Percentiles rank a stretch among this genome's conserved stretches.
phyloP scores from a whole-genome alignment of 2,113 vertebrate species.

The Mesembrinibis cayennensis region DNA sequence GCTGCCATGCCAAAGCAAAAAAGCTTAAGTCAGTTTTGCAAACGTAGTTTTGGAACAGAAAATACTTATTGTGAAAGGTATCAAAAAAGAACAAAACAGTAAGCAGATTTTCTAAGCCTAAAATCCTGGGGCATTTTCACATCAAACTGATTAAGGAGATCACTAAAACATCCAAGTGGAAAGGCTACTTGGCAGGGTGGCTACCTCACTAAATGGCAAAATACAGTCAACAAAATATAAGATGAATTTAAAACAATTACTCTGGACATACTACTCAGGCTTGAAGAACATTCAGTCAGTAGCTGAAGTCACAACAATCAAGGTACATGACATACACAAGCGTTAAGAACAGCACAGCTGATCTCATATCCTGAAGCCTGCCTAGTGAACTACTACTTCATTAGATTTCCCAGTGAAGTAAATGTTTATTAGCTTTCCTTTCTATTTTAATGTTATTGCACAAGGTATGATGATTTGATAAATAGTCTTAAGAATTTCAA shows the following conservation, averaged over 20 bases:
- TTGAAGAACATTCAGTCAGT: background rate
- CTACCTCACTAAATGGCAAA: background rate
- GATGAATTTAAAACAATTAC: background rate
- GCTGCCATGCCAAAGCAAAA: background rate
- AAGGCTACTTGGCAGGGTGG: background rate
- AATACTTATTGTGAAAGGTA: background rate
- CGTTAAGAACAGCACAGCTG: background rate
- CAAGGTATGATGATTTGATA: background rate
- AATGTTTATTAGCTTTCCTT: background rate
- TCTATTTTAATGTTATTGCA: background rate
- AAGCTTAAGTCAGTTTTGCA: background rate
- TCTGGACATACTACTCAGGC: background rate
- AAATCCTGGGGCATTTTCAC: background rate
- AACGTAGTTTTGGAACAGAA: background rate
- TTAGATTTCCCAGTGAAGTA: background rate
- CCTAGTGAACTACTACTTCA: background rate
- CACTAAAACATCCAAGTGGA: background rate
- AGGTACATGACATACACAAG: background rate
- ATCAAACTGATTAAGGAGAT: background rate
- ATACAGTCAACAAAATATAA: background rate
- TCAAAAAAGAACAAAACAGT: background rate
- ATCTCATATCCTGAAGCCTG: background rate
- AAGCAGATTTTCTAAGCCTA: background rate
- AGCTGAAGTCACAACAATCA: background rate
- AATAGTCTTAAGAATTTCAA: background rate